A percentile compares a stretch with the other conserved stretches of the same genome.
phyloP scores from a whole-genome alignment of 2,113 vertebrate species.

The Pycnonotus jocosus region DNA sequence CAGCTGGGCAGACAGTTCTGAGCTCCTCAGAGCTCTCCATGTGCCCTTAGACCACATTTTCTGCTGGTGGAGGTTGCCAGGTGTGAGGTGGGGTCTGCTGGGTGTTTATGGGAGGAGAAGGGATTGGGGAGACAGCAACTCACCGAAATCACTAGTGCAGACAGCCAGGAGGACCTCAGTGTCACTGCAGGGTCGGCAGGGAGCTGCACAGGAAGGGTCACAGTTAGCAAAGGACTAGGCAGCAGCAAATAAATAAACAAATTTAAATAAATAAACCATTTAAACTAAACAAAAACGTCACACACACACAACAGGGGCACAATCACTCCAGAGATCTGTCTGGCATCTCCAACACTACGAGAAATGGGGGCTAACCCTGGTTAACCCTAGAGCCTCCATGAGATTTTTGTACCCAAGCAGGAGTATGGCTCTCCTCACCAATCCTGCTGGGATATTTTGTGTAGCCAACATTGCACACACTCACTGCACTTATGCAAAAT shows the following conservation, averaged over 20 bases:
- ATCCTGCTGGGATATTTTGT: background rate
- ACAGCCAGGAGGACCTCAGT: conserved; percentile 88
- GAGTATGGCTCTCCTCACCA: background rate
- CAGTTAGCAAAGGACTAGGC: background rate
- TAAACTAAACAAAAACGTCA: background rate
- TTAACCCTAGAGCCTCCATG: background rate
- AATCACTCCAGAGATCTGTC: background rate
- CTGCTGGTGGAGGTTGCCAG: background rate
- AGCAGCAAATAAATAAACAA: background rate
- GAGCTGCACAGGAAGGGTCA: conserved; percentile 66
- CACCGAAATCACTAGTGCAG: conserved; percentile 96
- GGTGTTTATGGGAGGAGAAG: background rate
- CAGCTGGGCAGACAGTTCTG: background rate
- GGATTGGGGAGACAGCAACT: conserved; percentile 32
- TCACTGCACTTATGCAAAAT: background rate
- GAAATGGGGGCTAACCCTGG: background rate
- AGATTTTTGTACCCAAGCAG: background rate
- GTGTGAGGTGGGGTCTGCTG: background rate
- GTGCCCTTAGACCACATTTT: background rate
- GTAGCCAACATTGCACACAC: background rate
- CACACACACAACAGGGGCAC: rapidly evolving
- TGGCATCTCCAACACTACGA: background rate
- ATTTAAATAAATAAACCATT: background rate
- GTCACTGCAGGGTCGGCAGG: conserved; percentile 91
- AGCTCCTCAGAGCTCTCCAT: background rate